Evolutionary conservation across 2,113 vertebrate species (phyloP).

Genomic region (Mustela lutreola): DNA sequence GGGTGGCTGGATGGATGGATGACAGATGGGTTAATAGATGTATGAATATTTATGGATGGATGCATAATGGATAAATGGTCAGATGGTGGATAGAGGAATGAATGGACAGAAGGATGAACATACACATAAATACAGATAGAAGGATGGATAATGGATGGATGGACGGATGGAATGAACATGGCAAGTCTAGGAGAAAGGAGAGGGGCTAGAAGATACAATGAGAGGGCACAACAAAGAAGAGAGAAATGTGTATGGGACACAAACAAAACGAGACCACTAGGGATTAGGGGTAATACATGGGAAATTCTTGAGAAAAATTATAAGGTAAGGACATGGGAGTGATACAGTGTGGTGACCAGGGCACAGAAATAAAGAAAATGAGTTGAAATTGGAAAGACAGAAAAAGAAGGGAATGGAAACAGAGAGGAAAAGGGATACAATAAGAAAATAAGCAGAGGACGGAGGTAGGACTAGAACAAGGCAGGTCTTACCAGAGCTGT

Average conservation of each 20-base stretch:
- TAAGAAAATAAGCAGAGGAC: not conserved
- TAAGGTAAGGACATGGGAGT: not conserved
- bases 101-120: too few relatives aligned
- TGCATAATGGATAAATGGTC: too few relatives aligned
- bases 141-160: too few relatives aligned
- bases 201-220: not conserved
- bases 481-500: slow-evolving; percentile 87
- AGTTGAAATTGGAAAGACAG: not conserved
- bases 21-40: too few relatives aligned
- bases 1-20: too few relatives aligned
- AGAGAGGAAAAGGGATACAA: not conserved
- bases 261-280: not conserved
- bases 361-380: slow-evolving; percentile 27
- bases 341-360: not conserved
- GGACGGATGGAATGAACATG: not conserved
- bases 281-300: not conserved
- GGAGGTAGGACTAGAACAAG: not conserved
- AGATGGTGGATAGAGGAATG: too few relatives aligned
- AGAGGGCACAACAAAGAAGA: not conserved
- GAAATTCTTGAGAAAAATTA: not conserved
- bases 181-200: slow-evolving; percentile 28
- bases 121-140: too few relatives aligned
- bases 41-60: too few relatives aligned
- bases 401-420: not conserved
- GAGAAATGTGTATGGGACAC: not conserved